A percentile compares a stretch with the other conserved stretches of the same genome.
Conservation (phyloP, 1,140 invertebrate genomes). For the Bombus polaris region DNA sequence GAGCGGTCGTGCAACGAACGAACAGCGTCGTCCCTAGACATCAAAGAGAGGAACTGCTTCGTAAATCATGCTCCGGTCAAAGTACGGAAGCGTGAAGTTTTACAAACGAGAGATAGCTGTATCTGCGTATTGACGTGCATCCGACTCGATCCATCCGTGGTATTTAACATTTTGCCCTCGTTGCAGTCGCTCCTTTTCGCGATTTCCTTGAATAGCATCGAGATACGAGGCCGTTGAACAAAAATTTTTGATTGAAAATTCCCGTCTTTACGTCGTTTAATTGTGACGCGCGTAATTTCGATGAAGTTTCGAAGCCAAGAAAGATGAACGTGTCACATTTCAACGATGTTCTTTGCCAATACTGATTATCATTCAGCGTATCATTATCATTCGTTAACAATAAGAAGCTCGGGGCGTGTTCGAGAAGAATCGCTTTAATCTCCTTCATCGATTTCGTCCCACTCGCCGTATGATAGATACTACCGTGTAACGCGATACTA, state of each 20-base stretch:
- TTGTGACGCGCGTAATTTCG: neutral
- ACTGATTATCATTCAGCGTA: neutral
- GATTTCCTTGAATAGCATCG: neutral
- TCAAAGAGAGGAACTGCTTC: conserved; percentile 23
- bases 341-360: neutral
- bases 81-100: conserved; percentile 48
- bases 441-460: neutral
- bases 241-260: neutral
- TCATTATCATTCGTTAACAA: neutral
- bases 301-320: neutral
- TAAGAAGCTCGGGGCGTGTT: neutral
- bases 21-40: neutral
- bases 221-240: neutral
- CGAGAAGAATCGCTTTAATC: neutral
- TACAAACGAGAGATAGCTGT: conserved; percentile 37
- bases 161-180: neutral
- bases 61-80: conserved; percentile 43
- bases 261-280: neutral
- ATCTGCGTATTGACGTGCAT: conserved; percentile 10
- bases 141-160: neutral
- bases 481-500: neutral
- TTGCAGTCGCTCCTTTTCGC: neutral
- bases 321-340: neutral
- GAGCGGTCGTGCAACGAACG: neutral
- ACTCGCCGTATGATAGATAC: too few species aligned